Evolutionary conservation across 2,888 invertebrate genomes (phyloP).

Genomic region (Clanis bilineata): DNA sequence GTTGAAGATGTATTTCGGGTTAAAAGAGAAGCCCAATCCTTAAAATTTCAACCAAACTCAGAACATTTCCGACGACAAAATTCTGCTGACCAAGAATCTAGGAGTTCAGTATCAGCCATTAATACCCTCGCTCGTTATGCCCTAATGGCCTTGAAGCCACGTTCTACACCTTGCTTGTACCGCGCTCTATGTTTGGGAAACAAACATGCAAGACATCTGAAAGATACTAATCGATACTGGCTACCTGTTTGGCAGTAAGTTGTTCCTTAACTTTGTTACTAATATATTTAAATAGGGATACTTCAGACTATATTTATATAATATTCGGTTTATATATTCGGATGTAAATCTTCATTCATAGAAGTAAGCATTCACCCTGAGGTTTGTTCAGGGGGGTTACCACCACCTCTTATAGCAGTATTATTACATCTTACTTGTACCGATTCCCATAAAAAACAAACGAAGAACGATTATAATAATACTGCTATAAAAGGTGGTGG

Average conservation of each 20-base stretch:
- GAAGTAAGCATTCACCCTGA: no score
- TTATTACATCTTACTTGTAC: no score
- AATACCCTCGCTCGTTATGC: conserved; percentile 81
- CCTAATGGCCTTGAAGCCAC: conserved; percentile 75
- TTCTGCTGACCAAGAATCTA: neutral
- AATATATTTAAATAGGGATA: no score
- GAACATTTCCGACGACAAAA: neutral
- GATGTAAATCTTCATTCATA: no score
- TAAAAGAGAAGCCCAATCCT: conserved; percentile 45
- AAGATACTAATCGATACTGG: conserved; percentile 84
- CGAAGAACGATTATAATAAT: no score
- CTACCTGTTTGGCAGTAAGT: conserved; percentile 89
- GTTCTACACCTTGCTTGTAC: conserved; percentile 83
- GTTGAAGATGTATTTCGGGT: conserved; percentile 72
- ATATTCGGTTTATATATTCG: no score
- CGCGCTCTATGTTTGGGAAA: conserved; percentile 86
- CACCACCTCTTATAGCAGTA: no score
- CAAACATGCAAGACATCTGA: conserved; percentile 79
- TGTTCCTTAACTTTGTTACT: no score
- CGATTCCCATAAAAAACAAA: no score
- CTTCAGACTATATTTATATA: no score
- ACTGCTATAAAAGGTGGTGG: no score
- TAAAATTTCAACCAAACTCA: neutral
- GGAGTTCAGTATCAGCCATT: conserved; percentile 59
- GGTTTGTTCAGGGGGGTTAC: no score